Evolutionary conservation across 2,113 vertebrate genomes (phyloP).

Genomic region (Paramisgurnus dabryanus): DNA sequence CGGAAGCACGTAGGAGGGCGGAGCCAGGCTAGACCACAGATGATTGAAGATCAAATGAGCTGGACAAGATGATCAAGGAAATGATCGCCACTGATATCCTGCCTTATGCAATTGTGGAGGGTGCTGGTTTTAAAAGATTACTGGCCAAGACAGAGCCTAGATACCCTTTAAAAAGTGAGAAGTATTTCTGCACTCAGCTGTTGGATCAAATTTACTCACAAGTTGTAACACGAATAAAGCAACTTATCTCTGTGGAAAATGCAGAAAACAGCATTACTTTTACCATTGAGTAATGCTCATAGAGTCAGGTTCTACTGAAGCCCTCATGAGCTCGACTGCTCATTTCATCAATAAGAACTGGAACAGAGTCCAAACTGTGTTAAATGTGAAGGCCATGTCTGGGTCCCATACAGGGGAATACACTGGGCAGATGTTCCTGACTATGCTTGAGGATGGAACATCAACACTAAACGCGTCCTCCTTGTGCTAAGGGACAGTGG

Average conservation of each 20-base stretch:
- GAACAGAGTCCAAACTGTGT: background rate
- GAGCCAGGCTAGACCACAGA: too few relatives aligned
- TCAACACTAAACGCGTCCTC: background rate
- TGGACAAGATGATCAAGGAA: background rate
- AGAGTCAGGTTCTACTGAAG: background rate
- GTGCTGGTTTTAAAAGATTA: background rate
- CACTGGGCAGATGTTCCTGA: background rate
- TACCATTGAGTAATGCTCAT: background rate
- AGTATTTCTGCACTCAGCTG: conserved; percentile 1
- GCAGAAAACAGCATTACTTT: conserved; percentile 3
- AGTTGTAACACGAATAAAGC: background rate
- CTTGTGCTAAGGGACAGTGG: conserved; percentile 34
- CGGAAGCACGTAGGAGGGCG: too few relatives aligned
- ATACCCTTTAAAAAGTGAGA: conserved; percentile 29
- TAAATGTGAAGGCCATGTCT: conserved; percentile 34
- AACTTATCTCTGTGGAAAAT: background rate
- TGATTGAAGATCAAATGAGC: background rate
- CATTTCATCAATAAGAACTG: background rate
- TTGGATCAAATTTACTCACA: background rate
- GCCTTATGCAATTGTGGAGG: background rate
- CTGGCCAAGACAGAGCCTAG: conserved; percentile 10
- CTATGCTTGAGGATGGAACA: background rate
- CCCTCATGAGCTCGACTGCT: background rate
- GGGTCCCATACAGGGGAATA: conserved; percentile 37
- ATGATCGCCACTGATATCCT: background rate